Conservation (phyloP, 2,113 vertebrate genomes). For the Tenrec ecaudatus region DNA sequence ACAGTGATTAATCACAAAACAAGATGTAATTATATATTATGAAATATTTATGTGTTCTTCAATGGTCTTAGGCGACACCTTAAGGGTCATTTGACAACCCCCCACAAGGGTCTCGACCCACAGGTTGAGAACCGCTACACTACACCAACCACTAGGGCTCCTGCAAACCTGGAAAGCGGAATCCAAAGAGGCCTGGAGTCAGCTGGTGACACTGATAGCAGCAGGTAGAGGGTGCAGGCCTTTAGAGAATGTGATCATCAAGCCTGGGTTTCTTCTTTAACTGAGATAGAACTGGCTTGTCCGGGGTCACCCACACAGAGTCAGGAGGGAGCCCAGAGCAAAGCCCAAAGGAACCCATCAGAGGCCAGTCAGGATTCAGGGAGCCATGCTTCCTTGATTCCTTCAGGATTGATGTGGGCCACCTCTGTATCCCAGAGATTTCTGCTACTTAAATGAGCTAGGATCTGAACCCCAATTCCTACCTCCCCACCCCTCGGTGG, state of each 20-base stretch:
- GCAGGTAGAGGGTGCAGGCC: too few species aligned
- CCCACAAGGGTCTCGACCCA: too few species aligned
- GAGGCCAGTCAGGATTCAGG: background rate
- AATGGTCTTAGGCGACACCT: too few species aligned
- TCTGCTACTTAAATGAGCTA: background rate
- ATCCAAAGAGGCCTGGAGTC: background rate
- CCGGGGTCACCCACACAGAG: background rate
- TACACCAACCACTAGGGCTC: too few species aligned
- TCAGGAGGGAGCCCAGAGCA: background rate
- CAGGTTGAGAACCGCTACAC: too few species aligned
- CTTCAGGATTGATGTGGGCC: background rate
- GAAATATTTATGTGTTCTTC: too few species aligned
- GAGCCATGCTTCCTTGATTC: background rate
- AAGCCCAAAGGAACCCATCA: slow-evolving; percentile 1
- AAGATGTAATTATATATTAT: too few species aligned
- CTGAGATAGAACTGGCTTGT: background rate
- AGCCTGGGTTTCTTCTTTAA: background rate
- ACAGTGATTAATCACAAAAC: too few species aligned
- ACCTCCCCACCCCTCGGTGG: background rate
- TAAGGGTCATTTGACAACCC: too few species aligned
- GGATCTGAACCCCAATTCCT: background rate
- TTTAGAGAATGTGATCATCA: background rate
- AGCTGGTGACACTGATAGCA: background rate
- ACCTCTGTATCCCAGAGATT: background rate
- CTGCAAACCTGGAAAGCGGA: background rate